Percentiles rank a stretch among this genome's conserved stretches.
phyloP scores from a whole-genome alignment of 2,888 invertebrate genomes.

The Polydesmus complanatus region DNA sequence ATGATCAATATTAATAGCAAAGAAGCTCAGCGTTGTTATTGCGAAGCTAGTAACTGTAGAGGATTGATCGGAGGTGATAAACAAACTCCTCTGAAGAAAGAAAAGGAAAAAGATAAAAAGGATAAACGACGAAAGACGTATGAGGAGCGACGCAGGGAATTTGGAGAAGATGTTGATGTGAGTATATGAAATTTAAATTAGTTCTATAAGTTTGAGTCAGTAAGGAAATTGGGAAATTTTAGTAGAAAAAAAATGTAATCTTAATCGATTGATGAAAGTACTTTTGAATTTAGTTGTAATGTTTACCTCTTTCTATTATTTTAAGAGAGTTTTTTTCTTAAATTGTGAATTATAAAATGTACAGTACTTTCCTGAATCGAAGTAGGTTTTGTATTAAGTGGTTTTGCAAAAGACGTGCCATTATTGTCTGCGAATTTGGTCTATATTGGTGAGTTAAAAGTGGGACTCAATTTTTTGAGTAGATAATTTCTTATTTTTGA shows the following conservation, averaged over 20 bases:
- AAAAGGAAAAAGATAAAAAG: conserved; percentile 17
- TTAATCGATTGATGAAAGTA: too few relatives aligned
- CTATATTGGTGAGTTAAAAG: neutral
- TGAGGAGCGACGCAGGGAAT: conserved; percentile 30
- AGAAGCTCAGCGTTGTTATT: conserved; percentile 90
- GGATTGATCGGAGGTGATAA: conserved; percentile 70
- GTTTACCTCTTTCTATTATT: too few relatives aligned
- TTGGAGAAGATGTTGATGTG: conserved; percentile 50
- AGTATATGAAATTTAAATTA: conserved; percentile 20
- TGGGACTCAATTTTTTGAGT: too few relatives aligned
- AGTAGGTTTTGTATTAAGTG: neutral
- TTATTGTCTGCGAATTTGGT: neutral
- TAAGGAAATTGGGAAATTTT: neutral
- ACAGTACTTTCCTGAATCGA: neutral
- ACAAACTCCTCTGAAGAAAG: conserved; percentile 18
- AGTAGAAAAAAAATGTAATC: too few relatives aligned
- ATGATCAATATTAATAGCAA: conserved; percentile 44
- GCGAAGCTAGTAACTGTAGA: conserved; percentile 74
- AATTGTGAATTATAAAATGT: too few relatives aligned
- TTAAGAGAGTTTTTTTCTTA: too few relatives aligned
- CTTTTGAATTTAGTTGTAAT: too few relatives aligned
- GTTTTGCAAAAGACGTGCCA: neutral
- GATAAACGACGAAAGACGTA: conserved; percentile 19
- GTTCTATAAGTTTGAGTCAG: too few relatives aligned
- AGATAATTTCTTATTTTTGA: too few relatives aligned